These are phyloP conservation scores for Pipistrellus pipistrellus DNA, from an alignment of 2,797 vertebrate species.

Conservation along the genomic window DNA sequence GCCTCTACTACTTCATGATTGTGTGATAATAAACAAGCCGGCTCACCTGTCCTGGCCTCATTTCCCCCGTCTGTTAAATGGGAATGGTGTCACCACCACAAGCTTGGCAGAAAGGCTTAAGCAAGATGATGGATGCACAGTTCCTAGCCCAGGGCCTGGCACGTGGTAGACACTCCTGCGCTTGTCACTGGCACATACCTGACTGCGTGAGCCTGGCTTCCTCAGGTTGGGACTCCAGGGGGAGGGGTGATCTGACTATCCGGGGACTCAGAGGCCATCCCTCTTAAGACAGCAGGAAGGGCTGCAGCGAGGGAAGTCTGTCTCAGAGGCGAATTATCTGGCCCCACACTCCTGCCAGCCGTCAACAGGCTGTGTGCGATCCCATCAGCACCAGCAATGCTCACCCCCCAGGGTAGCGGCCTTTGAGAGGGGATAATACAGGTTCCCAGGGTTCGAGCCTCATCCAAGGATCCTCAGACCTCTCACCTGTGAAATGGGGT, in stretches of 20 bases:
- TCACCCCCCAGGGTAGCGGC: not conserved
- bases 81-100: not conserved
- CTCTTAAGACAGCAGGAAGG: not conserved
- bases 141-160: not conserved
- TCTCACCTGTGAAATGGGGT: not conserved
- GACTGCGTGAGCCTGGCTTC: not conserved
- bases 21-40: not conserved
- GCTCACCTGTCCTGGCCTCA: not conserved
- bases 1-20: not conserved
- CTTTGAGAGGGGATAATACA: not conserved
- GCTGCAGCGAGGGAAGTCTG: not conserved
- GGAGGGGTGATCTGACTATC: not conserved
- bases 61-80: not conserved
- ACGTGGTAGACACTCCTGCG: not conserved
- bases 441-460: not conserved
- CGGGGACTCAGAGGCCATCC: not conserved
- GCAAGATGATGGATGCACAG: not conserved
- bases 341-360: not conserved
- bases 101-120: not conserved
- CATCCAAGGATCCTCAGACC: not conserved
- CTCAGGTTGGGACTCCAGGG: not conserved
- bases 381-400: rapidly evolving
- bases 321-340: not conserved
- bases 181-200: not conserved
- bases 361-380: not conserved